A percentile compares a stretch with the other conserved stretches of the same genome.
Evolutionary conservation across 2,797 vertebrate genomes (phyloP).

Genomic region (Coilia nasus): DNA sequence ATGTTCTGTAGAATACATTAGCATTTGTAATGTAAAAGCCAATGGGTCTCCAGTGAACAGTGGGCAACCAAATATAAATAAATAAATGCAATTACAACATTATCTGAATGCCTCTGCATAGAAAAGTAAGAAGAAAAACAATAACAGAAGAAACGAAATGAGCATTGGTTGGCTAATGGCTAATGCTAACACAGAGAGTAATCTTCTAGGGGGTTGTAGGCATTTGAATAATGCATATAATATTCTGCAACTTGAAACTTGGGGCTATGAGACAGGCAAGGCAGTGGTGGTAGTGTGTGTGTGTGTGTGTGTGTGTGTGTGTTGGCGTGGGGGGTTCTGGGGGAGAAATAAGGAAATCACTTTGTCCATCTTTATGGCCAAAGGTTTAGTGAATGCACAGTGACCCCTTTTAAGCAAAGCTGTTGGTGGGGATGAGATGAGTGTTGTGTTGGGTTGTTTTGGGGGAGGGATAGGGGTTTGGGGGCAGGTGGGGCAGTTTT

Average conservation of each 20-base stretch:
- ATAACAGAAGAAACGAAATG: not conserved
- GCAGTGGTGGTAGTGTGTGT: too few relatives aligned
- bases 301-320: too few relatives aligned
- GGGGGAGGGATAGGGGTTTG: not conserved
- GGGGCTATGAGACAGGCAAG: not conserved
- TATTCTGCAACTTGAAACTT: not conserved
- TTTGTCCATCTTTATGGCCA: slow-evolving; percentile 57
- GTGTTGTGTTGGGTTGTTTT: slow-evolving; percentile 7
- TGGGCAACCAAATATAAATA: not conserved
- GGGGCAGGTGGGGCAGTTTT: not conserved
- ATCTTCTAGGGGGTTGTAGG: not conserved
- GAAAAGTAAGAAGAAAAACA: not conserved
- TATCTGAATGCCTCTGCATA: not conserved
- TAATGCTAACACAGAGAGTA: not conserved
- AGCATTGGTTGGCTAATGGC: not conserved
- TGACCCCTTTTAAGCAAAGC: slow-evolving; percentile 68
- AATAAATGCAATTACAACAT: not conserved
- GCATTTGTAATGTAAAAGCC: not conserved
- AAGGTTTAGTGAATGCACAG: slow-evolving; percentile 56
- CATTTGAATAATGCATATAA: slow-evolving; percentile 27
- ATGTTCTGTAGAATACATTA: not conserved
- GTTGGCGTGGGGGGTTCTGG: not conserved
- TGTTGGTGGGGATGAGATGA: slow-evolving; percentile 51
- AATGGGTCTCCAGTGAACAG: not conserved
- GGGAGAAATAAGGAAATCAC: slow-evolving; percentile 47